Percentiles rank a stretch among this genome's conserved stretches.
phyloP scores from a whole-genome alignment of 2,888 invertebrate species.

The Drepanosiphum platanoidis region DNA sequence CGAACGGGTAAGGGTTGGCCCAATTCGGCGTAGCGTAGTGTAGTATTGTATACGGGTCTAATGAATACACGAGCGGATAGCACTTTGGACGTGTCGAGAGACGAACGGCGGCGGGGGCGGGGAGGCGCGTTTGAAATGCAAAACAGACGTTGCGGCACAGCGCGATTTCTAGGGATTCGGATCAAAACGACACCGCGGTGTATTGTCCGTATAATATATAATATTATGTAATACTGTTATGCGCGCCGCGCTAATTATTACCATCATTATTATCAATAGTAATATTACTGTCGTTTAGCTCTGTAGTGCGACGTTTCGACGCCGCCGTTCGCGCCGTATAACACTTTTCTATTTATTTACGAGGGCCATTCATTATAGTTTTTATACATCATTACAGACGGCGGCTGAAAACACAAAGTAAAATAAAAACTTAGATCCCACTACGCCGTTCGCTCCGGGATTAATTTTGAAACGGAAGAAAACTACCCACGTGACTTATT shows the following conservation, averaged over 20 bases:
- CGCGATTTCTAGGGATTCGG: neutral
- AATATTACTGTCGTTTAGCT: neutral
- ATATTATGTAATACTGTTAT: neutral
- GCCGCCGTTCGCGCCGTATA: neutral
- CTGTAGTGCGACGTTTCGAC: neutral
- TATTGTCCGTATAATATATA: neutral
- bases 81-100: neutral
- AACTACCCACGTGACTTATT: no score
- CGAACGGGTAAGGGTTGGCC: neutral
- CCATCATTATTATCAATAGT: neutral
- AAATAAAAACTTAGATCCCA: no score
- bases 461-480: no score
- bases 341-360: neutral
- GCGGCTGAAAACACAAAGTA: no score
- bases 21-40: neutral
- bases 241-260: neutral
- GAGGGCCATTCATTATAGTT: no score
- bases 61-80: conserved; percentile 28
- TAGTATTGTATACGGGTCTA: neutral
- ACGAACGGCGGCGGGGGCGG: neutral
- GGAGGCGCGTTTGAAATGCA: conserved; percentile 31
- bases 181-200: neutral
- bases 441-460: no score
- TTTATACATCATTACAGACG: no score
- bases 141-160: neutral